Conservation (phyloP, 1,140 invertebrate species). For the Lysiphlebus fabarum region DNA sequence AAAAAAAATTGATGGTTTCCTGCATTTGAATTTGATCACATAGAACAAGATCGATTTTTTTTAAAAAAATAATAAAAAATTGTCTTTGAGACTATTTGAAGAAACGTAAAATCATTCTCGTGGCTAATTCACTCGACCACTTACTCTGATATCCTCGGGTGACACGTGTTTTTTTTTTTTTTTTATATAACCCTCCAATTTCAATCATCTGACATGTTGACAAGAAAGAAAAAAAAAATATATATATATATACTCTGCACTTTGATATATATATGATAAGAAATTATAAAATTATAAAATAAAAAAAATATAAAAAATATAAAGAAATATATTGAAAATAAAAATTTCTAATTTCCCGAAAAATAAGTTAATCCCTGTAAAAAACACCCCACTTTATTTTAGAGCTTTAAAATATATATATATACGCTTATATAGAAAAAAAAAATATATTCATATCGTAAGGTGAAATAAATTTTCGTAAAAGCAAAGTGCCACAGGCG, state of each 20-base stretch:
- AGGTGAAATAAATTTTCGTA: conserved; percentile 15
- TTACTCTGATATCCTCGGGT: not conserved
- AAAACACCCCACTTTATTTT: not conserved
- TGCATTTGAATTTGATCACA: not conserved
- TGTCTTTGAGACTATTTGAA: not conserved
- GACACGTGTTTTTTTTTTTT: no score
- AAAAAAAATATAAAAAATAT: not conserved
- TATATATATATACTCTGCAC: no score
- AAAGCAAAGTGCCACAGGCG: conserved; percentile 20
- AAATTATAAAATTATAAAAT: no score
- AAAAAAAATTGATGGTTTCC: no score
- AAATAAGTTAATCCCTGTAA: not conserved
- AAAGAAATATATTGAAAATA: not conserved
- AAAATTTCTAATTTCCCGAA: conserved; percentile 15
- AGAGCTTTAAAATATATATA: no score
- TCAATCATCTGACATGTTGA: no score
- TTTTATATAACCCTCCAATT: no score
- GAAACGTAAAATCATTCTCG: not conserved
- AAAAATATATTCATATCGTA: conserved; percentile 9
- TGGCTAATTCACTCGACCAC: conserved; percentile 14
- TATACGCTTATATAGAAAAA: no score
- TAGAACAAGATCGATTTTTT: conserved; percentile 5
- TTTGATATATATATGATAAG: no score
- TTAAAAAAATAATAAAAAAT: no score
- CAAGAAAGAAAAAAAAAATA: no score